A percentile compares a stretch with the other conserved stretches of the same genome.
phyloP scores from a whole-genome alignment of 2,113 vertebrate species.

The Puma concolor region DNA sequence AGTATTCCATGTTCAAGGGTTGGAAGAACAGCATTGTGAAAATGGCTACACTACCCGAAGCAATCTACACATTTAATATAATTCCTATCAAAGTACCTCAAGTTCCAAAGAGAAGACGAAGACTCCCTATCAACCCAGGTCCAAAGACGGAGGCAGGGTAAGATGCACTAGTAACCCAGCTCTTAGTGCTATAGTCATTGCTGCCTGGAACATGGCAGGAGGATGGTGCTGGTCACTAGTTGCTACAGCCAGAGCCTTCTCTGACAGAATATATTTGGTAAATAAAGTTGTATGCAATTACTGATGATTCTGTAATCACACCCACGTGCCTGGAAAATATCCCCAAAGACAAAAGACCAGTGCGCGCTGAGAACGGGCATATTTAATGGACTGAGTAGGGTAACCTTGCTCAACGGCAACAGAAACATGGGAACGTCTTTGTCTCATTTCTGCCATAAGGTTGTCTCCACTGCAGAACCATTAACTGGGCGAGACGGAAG shows the following conservation, averaged over 20 bases:
- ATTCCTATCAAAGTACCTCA: too few relatives aligned
- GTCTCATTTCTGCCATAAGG: not conserved
- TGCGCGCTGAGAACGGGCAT: not conserved
- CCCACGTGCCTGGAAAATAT: not conserved
- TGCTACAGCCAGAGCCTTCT: not conserved
- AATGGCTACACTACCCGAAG: too few relatives aligned
- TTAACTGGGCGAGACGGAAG: not conserved
- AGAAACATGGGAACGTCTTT: not conserved
- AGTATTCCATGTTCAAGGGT: too few relatives aligned
- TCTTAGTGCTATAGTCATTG: constrained; percentile 26
- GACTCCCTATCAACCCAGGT: too few relatives aligned
- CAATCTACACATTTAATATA: too few relatives aligned
- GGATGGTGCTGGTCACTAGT: not conserved
- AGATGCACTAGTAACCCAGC: not conserved
- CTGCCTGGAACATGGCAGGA: not conserved
- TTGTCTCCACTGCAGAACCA: not conserved
- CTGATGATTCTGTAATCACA: not conserved
- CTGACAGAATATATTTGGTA: not conserved
- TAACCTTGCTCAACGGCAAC: not conserved
- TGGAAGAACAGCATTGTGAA: too few relatives aligned
- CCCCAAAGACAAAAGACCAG: not conserved
- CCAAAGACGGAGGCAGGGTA: too few relatives aligned
- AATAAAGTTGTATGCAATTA: not conserved
- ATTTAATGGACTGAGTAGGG: not conserved
- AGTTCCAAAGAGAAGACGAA: too few relatives aligned